phyloP scores from a whole-genome alignment of 2,113 vertebrate genomes.

The Zingel zingel region DNA sequence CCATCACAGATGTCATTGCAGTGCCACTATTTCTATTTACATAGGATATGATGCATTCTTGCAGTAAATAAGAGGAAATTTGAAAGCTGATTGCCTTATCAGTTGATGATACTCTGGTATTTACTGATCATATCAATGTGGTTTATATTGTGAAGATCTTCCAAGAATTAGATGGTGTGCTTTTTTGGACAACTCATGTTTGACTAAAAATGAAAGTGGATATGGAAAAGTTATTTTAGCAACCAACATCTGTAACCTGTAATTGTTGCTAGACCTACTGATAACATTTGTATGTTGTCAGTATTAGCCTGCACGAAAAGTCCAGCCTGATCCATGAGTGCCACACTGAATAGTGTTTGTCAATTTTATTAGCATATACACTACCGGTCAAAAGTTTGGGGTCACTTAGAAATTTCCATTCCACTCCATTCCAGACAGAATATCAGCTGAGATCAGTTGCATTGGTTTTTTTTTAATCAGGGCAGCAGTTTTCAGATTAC shows the following conservation, averaged over 20 bases:
- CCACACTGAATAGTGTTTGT: conserved; percentile 1
- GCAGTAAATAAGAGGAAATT: background rate
- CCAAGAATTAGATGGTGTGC: background rate
- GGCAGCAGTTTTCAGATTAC: too few relatives aligned
- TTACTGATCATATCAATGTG: conserved; percentile 7
- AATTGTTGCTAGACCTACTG: background rate
- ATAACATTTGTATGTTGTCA: background rate
- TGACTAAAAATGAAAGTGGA: conserved; percentile 6
- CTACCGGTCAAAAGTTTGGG: too few relatives aligned
- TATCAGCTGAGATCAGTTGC: too few relatives aligned
- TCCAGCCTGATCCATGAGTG: background rate
- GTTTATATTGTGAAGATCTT: conserved; percentile 14
- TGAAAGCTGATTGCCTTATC: background rate
- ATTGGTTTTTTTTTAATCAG: too few relatives aligned
- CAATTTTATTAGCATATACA: conserved; percentile 35
- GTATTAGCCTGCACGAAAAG: background rate
- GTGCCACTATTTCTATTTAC: background rate
- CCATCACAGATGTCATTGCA: background rate
- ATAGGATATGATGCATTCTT: background rate
- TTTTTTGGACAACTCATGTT: background rate
- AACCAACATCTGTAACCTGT: background rate
- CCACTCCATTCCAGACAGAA: too few relatives aligned
- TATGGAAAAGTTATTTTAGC: background rate
- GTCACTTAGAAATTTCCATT: too few relatives aligned
- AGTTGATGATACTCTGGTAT: conserved; percentile 4